Conservation (phyloP, 2,113 vertebrate genomes). For the Grallaria varia region DNA sequence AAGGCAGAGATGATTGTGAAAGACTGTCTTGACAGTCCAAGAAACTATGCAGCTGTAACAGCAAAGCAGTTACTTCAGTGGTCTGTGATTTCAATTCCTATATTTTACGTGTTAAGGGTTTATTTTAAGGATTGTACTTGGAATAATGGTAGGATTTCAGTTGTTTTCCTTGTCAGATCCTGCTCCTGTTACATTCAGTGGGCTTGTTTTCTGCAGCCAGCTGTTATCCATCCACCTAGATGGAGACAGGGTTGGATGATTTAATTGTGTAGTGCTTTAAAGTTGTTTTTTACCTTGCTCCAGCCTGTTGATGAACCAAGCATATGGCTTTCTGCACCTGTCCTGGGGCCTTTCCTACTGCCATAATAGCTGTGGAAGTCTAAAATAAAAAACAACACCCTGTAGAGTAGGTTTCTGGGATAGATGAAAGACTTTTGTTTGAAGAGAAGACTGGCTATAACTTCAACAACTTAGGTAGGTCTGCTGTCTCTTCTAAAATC, state of each 20-base stretch:
- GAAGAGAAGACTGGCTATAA: neutral
- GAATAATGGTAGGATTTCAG: neutral
- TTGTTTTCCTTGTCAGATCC: neutral
- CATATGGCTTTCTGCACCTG: neutral
- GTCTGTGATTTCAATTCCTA: neutral
- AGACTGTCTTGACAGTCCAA: neutral
- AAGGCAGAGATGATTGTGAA: neutral
- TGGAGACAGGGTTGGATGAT: neutral
- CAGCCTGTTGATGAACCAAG: neutral
- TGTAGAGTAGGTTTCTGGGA: neutral
- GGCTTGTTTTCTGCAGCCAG: neutral
- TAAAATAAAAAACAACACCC: neutral
- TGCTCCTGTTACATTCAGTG: neutral
- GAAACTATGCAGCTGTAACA: neutral
- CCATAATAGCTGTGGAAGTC: neutral
- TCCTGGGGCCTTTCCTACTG: neutral
- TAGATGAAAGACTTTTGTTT: neutral
- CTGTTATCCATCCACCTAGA: neutral
- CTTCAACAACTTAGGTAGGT: neutral
- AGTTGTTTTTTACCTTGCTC: neutral
- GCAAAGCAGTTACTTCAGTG: neutral
- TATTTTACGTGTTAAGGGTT: neutral
- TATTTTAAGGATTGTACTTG: neutral
- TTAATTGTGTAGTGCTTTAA: neutral
- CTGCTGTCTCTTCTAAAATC: neutral